Conservation (phyloP, 2,888 invertebrate species). For the Drosophila anomelani region DNA sequence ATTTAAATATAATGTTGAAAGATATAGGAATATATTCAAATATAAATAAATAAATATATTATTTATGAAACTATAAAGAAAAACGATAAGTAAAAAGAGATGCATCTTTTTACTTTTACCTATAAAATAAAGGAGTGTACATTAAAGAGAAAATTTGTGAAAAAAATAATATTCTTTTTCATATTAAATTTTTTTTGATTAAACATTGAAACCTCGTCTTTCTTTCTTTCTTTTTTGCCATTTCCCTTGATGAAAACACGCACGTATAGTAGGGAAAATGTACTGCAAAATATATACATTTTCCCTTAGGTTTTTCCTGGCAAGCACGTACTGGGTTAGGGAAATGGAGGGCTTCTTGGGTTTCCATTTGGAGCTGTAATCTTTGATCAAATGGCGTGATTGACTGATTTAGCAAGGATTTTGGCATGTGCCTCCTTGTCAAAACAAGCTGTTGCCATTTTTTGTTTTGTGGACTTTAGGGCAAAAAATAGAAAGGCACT, state of each 20-base stretch:
- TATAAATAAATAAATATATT: no score
- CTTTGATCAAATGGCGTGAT: conserved; percentile 46
- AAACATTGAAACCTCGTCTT: neutral
- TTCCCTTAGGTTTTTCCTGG: conserved; percentile 12
- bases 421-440: conserved; percentile 28
- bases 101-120: no score
- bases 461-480: neutral
- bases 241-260: conserved; percentile 22
- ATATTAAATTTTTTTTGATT: conserved; percentile 4
- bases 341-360: conserved; percentile 3
- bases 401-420: conserved; percentile 42
- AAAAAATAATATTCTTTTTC: neutral
- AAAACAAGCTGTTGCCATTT: conserved; percentile 31
- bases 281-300: conserved; percentile 12
- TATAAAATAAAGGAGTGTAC: neutral
- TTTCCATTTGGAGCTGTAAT: conserved; percentile 16
- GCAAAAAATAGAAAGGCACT: neutral
- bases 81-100: no score
- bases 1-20: neutral
- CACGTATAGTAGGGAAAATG: conserved; percentile 13
- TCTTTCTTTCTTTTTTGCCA: conserved; percentile 8
- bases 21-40: neutral
- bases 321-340: conserved; percentile 23
- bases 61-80: no score
- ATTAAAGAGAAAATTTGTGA: neutral